Base-by-base conservation (phyloP, 2,113 vertebrate species). In the Gambusia holbrooki region DNA sequence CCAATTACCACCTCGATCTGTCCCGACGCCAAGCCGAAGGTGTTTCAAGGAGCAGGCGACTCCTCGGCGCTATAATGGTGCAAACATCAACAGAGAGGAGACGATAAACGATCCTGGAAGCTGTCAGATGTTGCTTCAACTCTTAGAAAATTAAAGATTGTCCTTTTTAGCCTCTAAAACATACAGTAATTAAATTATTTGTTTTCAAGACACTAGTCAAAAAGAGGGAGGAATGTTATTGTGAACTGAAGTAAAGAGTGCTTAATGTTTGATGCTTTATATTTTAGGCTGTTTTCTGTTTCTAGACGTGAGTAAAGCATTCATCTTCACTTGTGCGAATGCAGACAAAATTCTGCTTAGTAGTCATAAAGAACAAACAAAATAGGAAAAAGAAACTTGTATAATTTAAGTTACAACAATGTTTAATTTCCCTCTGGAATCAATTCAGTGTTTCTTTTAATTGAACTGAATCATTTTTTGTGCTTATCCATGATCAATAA, bases 11-110 rank as follows among this genome's bases (percentile, higher is more conserved):
- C 83, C 54, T 71, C 80, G 33, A 69, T 76, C 82, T 58, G 80
- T 88, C 82, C 84, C 29, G 77, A 86, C 85, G 89, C 81, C 72
- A 77, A 87, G 81, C 80, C 42, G 10, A 58, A 85, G 77, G 87
- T 58, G 51, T 25, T 67, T 77, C 78, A 25, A 51, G 7, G 40
- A 62, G 78, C 72, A 25, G 84, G 79, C 66, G 62, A 62, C 70
- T 13, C 74, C 81, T 1, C 11, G 0, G 65, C 77, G 71, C 75
- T 62, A 73, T 42, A 84, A 85, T 81, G 80, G 66, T 82, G 79
- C 25, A 15, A 65, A 45, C 60, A 48, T 75, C 76, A 63, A 84
- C 82, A 84, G 66, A 69, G 33, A 69, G 72, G 69, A 65, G 73
- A 10, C 42, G 76, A 70, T 83, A 71, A 84, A 74, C 61, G 82